Conservation (phyloP, 92 coral and sea anemone genomes). For the Phenganax marumi region DNA sequence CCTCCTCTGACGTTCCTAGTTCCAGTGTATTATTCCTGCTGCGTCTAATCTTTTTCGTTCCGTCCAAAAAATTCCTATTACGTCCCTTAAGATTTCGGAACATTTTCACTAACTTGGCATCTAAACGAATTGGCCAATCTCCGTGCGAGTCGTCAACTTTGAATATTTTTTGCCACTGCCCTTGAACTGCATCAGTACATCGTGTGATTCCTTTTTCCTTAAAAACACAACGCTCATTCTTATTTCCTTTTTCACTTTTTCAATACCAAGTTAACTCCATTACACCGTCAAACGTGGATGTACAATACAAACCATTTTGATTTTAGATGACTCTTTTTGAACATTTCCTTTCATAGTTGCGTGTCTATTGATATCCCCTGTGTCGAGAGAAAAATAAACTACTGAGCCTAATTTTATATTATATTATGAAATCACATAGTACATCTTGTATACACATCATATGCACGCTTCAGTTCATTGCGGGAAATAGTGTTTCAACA, state of each 20-base stretch:
- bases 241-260: neutral
- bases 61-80: neutral
- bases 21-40: neutral
- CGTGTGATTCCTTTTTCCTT: constrained; percentile 14
- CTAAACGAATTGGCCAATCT: neutral
- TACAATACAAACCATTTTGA: no score
- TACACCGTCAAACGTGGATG: neutral
- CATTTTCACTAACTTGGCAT: neutral
- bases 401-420: no score
- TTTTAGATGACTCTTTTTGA: no score
- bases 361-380: no score
- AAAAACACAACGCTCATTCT: neutral
- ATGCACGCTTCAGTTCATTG: no score
- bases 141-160: constrained; percentile 1
- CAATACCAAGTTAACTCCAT: neutral
- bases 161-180: constrained; percentile 15
- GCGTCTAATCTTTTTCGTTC: neutral
- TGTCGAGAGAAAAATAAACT: no score
- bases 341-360: no score
- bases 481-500: no score
- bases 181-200: constrained; percentile 18
- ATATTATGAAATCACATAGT: no score
- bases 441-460: no score
- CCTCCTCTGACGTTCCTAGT: no score
- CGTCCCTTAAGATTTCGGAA: neutral